These are phyloP conservation scores for Dicranocentrus wangi DNA, from an alignment of 2,888 invertebrate species.

Conservation along the genomic window DNA sequence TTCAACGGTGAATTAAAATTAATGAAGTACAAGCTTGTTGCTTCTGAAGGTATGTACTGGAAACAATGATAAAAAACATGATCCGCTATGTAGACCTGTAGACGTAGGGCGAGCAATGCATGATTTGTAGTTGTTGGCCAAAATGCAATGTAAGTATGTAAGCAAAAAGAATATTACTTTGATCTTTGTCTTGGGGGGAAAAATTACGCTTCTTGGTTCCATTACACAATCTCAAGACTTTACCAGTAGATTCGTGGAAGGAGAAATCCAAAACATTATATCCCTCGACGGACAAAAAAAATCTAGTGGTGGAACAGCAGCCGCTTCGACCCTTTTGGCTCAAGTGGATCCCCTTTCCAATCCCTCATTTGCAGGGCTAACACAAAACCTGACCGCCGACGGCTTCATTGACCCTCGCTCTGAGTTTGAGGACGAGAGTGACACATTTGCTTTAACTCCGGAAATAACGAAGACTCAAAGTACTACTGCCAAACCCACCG, in stretches of 20 bases:
- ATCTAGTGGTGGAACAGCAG: constrained; percentile 4
- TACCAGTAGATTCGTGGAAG: constrained; percentile 52
- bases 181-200: constrained; percentile 7
- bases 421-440: constrained; percentile 36
- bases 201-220: constrained; percentile 4
- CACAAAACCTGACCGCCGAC: constrained; percentile 24
- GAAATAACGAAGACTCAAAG: not conserved
- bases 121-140: constrained; percentile 36
- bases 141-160: no score
- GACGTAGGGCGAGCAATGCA: constrained; percentile 28
- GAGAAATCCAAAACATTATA: constrained; percentile 45
- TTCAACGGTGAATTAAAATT: constrained; percentile 52
- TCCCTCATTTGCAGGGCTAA: constrained; percentile 33
- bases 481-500: not conserved
- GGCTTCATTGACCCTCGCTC: constrained; percentile 38
- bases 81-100: not conserved
- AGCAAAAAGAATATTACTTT: constrained; percentile 21
- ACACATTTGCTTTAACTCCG: not conserved
- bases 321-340: constrained; percentile 36
- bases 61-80: no score
- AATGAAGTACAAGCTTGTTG: constrained; percentile 49
- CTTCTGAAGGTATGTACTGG: constrained; percentile 1
- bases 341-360: constrained; percentile 33
- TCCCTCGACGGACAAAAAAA: constrained; percentile 45
- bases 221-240: constrained; percentile 47